A percentile compares a stretch with the other conserved stretches of the same genome.
phyloP scores from a whole-genome alignment of 2,888 invertebrate species.

The Nasonia oneida region DNA sequence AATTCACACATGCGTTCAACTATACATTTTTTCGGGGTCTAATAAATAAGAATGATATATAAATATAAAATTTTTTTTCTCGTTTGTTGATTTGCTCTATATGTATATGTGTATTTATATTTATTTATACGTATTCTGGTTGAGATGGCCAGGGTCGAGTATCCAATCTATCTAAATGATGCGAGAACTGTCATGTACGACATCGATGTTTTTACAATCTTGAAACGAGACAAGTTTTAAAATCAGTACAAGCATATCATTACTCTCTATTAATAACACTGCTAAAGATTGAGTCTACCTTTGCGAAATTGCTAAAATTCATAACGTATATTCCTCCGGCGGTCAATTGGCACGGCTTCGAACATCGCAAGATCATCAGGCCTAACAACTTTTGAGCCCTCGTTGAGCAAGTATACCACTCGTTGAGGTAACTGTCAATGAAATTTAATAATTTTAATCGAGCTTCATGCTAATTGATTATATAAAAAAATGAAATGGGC shows the following conservation, averaged over 20 bases:
- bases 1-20: no score
- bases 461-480: background rate
- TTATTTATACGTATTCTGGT: no score
- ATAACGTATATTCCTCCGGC: conserved; percentile 41
- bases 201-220: conserved; percentile 32
- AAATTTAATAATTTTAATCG: background rate
- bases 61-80: no score
- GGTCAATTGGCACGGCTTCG: conserved; percentile 37
- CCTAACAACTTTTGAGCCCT: background rate
- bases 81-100: no score
- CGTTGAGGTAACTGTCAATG: conserved; percentile 7
- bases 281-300: background rate
- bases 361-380: conserved; percentile 28
- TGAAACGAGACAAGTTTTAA: background rate
- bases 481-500: background rate
- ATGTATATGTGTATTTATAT: no score
- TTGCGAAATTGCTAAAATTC: conserved; percentile 44
- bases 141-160: no score
- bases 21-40: no score
- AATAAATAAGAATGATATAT: no score
- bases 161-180: background rate
- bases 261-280: background rate
- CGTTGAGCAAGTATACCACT: conserved; percentile 17
- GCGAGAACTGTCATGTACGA: conserved; percentile 31
- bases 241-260: background rate